Evolutionary conservation across 1,140 invertebrate species (phyloP), one percentile per base, ranked within the genome.

Genomic region (Muscidifurax raptorellus): DNA sequence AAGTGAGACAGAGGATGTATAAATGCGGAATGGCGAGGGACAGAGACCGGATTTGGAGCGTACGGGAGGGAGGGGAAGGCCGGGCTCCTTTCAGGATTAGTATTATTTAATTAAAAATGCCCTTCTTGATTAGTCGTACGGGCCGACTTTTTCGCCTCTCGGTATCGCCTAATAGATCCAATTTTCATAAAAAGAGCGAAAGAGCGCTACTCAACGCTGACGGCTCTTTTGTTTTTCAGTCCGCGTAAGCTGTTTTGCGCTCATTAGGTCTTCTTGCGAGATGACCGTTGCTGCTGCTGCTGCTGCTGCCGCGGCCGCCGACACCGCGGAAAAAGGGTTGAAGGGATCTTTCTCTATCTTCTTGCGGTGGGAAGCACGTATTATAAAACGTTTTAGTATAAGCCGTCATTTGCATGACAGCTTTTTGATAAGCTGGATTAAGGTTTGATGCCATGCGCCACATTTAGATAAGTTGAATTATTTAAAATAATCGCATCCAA

Each of bases 61-160:
- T 9, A 30, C 72, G 80, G 66, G 78, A 84, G 84, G 77, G 88
- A 84, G 72, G 87, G 88, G 86, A n/a, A n/a, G 88, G 89, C 87
- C 7, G 32, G 90, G 27, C 88, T 88, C 87, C 87, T 90, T 90
- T 89, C 86, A 88, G 90, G 92, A 93, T 93, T 92, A 92, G 91
- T 93, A 92, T 93, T 92, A 93, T 93, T 92, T 93, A 93, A 93
- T 93, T 93, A 92, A 93, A 93, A 93, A 93, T 92, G 88, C 90
- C 89, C 86, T 85, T 87, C 88, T 87, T 87, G 89, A 91, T 90
- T 89, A 90, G 89, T 87, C 86, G 80, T 9, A 52, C 59, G 72
- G 15, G 52, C 13, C 12, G 22, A 59, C 67, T 85, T 81, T 85
- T 78, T 81, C 76, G 40, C 40, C n/a, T 79, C 15, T 32, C 59